Percentiles rank a stretch among this genome's conserved stretches.
phyloP scores from a whole-genome alignment of 64 coral and sea anemone genomes.

The Pachyseris speciosa region DNA sequence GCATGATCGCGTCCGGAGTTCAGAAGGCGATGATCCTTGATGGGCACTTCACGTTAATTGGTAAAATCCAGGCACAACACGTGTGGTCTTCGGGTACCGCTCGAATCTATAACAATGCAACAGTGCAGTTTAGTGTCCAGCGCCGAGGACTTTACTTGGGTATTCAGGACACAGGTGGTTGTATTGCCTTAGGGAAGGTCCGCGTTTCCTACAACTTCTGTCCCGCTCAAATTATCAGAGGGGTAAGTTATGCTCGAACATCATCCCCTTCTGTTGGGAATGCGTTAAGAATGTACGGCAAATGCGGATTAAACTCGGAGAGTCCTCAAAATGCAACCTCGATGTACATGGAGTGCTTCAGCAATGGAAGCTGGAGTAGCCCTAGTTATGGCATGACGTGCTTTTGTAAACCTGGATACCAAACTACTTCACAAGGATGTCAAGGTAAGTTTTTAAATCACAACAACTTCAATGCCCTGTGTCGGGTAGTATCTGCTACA shows the following conservation, averaged over 20 bases:
- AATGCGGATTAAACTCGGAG: conserved; percentile 53
- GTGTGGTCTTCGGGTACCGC: conserved; percentile 33
- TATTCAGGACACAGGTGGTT: conserved; percentile 69
- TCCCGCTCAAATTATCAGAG: background rate
- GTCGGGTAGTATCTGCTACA: too few species aligned
- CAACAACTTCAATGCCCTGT: too few species aligned
- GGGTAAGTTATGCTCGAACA: conserved; percentile 61
- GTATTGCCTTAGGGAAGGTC: conserved; percentile 65
- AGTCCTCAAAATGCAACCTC: conserved; percentile 7
- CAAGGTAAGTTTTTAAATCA: conserved; percentile 20
- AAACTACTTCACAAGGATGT: background rate
- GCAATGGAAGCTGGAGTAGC: conserved; percentile 58
- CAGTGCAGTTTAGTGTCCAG: background rate
- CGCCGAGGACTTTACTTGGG: conserved; percentile 70
- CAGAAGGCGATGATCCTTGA: conserved; percentile 45
- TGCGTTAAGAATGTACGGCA: conserved; percentile 19
- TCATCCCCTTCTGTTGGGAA: background rate
- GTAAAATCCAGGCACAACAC: conserved; percentile 20
- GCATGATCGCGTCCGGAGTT: conserved; percentile 19
- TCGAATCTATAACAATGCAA: conserved; percentile 27
- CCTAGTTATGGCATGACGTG: conserved; percentile 19
- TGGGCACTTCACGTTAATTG: conserved; percentile 54
- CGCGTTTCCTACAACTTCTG: conserved; percentile 49
- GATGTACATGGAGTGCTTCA: conserved; percentile 29
- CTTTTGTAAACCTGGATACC: conserved; percentile 72